These are phyloP conservation scores for Pachymerium ferrugineum DNA, from an alignment of 2,888 invertebrate species.

Conservation along the genomic window DNA sequence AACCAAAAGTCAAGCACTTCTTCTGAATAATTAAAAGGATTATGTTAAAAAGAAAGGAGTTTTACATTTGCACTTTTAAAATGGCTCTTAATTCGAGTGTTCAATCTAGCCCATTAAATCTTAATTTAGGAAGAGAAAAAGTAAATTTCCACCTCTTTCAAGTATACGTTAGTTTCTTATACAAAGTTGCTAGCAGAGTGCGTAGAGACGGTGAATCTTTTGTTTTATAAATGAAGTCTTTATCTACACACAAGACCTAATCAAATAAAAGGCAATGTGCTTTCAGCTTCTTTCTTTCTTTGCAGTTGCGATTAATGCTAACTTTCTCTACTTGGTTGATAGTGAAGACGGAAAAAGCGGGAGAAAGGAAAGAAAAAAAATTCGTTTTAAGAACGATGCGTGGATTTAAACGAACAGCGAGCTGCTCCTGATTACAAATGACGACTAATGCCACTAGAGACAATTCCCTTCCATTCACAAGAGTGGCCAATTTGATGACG, in stretches of 20 bases:
- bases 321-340: slow-evolving; percentile 16
- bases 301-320: slow-evolving; percentile 23
- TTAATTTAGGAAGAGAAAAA: too few species aligned
- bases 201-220: too few species aligned
- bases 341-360: not conserved
- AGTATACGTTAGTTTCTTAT: too few species aligned
- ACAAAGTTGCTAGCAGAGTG: too few species aligned
- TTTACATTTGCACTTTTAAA: too few species aligned
- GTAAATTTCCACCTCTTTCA: too few species aligned
- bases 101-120: too few species aligned
- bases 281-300: not conserved
- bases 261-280: slow-evolving; percentile 21
- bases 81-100: too few species aligned
- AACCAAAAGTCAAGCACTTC: too few species aligned
- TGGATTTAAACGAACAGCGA: slow-evolving; percentile 23
- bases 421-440: slow-evolving; percentile 16
- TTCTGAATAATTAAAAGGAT: too few species aligned
- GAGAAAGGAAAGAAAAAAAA: not conserved
- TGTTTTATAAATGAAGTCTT: slow-evolving; percentile 22
- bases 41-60: too few species aligned
- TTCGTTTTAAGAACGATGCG: slow-evolving; percentile 7
- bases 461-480: slow-evolving; percentile 17
- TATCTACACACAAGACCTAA: slow-evolving; percentile 25
- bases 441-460: slow-evolving; percentile 24
- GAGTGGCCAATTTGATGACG: slow-evolving; percentile 25